Evolutionary conservation across 1,140 invertebrate species (phyloP).

Genomic region (Chionoecetes opilio): DNA sequence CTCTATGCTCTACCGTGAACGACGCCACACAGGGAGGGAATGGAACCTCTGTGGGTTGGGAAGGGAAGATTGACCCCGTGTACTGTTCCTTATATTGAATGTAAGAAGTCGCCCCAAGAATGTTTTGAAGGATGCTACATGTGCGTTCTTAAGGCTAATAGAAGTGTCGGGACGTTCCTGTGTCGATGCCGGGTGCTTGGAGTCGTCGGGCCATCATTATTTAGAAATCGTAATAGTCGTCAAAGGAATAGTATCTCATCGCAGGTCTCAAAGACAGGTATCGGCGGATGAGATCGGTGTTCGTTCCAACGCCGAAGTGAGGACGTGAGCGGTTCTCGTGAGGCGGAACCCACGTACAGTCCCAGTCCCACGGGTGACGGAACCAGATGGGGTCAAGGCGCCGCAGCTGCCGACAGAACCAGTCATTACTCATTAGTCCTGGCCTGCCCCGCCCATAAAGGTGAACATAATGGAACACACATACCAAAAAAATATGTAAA

Average conservation of each 20-base stretch:
- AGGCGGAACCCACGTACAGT: conserved; percentile 61
- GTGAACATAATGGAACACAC: not conserved
- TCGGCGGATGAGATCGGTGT: conserved; percentile 37
- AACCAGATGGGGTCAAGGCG: conserved; percentile 44
- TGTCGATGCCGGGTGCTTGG: not conserved
- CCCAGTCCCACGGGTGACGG: conserved; percentile 60
- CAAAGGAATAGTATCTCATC: conserved; percentile 9
- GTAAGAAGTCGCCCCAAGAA: not conserved
- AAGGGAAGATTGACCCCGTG: not conserved
- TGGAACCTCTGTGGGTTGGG: not conserved
- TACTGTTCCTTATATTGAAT: not conserved
- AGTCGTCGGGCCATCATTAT: not conserved
- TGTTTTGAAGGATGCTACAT: not conserved
- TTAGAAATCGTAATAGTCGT: conserved; percentile 17
- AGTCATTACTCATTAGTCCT: not conserved
- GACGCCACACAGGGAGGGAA: not conserved
- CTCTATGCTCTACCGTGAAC: not conserved
- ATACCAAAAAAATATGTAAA: not conserved
- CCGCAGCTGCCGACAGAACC: conserved; percentile 59
- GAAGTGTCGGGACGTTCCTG: not conserved
- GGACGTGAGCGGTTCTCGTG: conserved; percentile 50
- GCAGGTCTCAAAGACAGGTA: conserved; percentile 44
- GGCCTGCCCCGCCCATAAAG: not conserved
- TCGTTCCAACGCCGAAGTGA: conserved; percentile 51
- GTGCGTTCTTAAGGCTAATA: not conserved